Evolutionary conservation across 2,113 vertebrate species (phyloP), one percentile per base, ranked within the genome.

Genomic region (Uropsilus gracilis): DNA sequence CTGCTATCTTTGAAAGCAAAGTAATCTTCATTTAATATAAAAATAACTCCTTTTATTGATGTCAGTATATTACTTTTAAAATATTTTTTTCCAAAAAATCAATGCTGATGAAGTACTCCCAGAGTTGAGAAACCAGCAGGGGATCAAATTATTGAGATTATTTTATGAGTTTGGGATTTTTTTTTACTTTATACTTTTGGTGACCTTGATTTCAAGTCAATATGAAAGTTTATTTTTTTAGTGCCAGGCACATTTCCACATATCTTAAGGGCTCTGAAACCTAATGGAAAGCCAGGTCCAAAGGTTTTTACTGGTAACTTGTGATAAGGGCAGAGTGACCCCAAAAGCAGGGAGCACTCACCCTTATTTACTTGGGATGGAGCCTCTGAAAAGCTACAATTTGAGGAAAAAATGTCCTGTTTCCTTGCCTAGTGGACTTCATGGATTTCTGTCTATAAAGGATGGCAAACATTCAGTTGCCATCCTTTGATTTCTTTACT

Each of bases 1-100:
- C 1, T 87, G 16, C 48, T 82, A 42, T 57, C 3, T 84, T 94
- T 80, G 16, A 13, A 64, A 17, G 1, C 32, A 55, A 17, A 24
- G 30, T 75, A 71, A 87, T 90, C 17, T 80, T 93, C 24, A 84
- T 61, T 94, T 83, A 89, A 89, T 94, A 64, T 59, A 75, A 94
- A 93, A 87, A 87, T 73, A 82, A 46, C 28, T 55, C 16, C 32
- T 32, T 42, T 75, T 90, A 83, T 90, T 88, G 77, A 88, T 89
- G 48, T 59, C 10, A 77, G 59, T 82, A 82, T 94, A 88, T 86
- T 96, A 90, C 66, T 73, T 95, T 91, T n/a, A 50, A 95, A 92
- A 92, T 81, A 81, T 71, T 50, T n/a, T 81, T 68, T 37, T 17
- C 8, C 37, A n/a, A 84, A 89, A 89, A 91, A 91, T 63, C 32